Base-by-base conservation (phyloP, 1,140 invertebrate species). In the Oscheius sp. region DNA sequence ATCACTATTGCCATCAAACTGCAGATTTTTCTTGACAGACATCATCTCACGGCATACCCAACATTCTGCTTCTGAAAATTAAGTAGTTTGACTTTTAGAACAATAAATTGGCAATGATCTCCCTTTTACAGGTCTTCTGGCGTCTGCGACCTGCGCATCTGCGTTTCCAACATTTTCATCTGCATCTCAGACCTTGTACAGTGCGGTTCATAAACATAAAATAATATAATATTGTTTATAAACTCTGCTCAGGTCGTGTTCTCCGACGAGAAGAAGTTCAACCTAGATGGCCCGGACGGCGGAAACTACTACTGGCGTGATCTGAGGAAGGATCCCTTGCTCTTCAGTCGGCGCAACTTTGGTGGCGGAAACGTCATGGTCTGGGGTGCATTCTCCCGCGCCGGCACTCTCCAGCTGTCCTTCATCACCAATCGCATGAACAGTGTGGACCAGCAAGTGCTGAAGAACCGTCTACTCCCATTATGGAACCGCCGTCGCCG, bases 251-350 rank as follows among this genome's bases (percentile, higher is more conserved):
- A 77, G 76, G 59, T 78, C 4, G 28, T 77, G 3, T 77, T 64
- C 32, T 52, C 31, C 18, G 80, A 80, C 32, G 80, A 81, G 42
- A 82, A 81, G 34, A 81, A 82, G 71, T 82, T 80, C 35, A 81
- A 81, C 63, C 32, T 77, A 0, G 80, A 81, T 63, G 80, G 76
- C 31, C 80, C 79, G 0, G 80, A 81, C 38, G 77, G 77, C 7
- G 79, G 34, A 20, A 34, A 26, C 2, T 32, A 55, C 23, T 81
- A 81, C 76, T 81, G 79, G 73, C 75, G 72, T n/a, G 80, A 81
- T 75, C 42, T 81, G 10, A 28, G 79, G 29, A 80, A 82, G 52
- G 76, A 81, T 26, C 28, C 45, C 63, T 28, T 35, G 7, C 15
- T 68, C 3, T 77, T 78, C 34, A 76, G 70, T n/a, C 59, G 38